Evolutionary conservation across 2,888 invertebrate genomes (phyloP).

Genomic region (Agrochola lota): DNA sequence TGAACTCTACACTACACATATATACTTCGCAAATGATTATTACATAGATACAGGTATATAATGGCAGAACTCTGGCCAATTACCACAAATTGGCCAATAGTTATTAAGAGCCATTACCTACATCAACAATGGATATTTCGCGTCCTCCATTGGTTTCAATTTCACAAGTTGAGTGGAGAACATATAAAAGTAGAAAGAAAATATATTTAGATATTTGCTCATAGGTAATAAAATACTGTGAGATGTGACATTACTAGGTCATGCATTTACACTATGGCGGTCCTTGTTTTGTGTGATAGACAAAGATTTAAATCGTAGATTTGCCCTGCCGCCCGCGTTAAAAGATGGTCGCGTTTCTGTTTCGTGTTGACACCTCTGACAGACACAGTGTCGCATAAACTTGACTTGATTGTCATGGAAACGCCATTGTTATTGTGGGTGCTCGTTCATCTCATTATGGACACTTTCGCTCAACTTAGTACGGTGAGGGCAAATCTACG

Average conservation of each 20-base stretch:
- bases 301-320: no score
- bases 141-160: not conserved
- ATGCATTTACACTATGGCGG: not conserved
- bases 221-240: no score
- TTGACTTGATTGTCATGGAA: no score
- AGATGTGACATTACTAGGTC: not conserved
- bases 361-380: no score
- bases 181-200: not conserved
- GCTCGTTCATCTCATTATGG: no score
- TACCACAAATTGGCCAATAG: conserved; percentile 1
- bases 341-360: no score
- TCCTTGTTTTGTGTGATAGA: not conserved
- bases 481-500: no score
- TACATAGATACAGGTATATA: not conserved
- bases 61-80: not conserved
- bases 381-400: no score
- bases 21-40: conserved; percentile 17
- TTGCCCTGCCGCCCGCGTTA: no score
- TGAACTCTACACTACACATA: conserved; percentile 12
- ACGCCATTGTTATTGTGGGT: no score
- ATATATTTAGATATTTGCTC: no score
- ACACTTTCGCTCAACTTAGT: no score
- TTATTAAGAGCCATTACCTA: conserved; percentile 9
- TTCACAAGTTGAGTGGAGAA: not conserved
- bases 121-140: not conserved